Percentiles rank a stretch among this genome's conserved stretches.
phyloP scores from a whole-genome alignment of 1,140 invertebrate genomes.

The Physella acuta region DNA sequence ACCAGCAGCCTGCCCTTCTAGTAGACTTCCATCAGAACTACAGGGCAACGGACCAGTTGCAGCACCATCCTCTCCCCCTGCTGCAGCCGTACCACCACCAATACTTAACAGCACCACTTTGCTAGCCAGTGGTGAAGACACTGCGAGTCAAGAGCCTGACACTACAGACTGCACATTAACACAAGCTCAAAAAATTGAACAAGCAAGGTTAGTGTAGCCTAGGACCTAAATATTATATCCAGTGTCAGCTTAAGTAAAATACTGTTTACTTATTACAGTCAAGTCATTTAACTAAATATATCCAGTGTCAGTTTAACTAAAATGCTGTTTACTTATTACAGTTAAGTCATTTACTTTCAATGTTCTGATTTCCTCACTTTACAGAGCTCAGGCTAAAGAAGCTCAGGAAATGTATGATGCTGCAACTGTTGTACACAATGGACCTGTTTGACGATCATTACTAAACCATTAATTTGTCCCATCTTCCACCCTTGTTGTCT shows the following conservation, averaged over 20 bases:
- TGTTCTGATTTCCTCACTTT: too few species aligned
- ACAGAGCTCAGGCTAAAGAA: conserved; percentile 23
- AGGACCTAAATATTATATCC: too few species aligned
- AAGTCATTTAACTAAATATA: too few species aligned
- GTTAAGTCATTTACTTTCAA: too few species aligned
- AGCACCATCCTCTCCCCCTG: not conserved
- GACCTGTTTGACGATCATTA: conserved; percentile 22
- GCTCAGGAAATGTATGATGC: conserved; percentile 20
- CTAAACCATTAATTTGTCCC: too few species aligned
- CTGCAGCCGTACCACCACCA: not conserved
- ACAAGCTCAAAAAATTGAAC: conserved; percentile 16
- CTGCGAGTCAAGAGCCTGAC: conserved; percentile 6
- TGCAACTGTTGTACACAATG: conserved; percentile 16
- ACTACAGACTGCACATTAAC: not conserved
- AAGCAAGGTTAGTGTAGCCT: conserved; percentile 2
- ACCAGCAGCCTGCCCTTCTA: not conserved
- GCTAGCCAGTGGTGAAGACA: not conserved
- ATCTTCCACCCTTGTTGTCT: too few species aligned
- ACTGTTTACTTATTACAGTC: too few species aligned
- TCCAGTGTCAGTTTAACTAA: too few species aligned
- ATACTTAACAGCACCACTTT: not conserved
- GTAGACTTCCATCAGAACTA: not conserved
- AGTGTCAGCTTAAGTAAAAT: too few species aligned
- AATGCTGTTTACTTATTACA: too few species aligned
- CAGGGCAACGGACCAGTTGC: conserved; percentile 11